Base-by-base conservation (phyloP, 2,888 invertebrate species). In the Bhutanitis thaidina region DNA sequence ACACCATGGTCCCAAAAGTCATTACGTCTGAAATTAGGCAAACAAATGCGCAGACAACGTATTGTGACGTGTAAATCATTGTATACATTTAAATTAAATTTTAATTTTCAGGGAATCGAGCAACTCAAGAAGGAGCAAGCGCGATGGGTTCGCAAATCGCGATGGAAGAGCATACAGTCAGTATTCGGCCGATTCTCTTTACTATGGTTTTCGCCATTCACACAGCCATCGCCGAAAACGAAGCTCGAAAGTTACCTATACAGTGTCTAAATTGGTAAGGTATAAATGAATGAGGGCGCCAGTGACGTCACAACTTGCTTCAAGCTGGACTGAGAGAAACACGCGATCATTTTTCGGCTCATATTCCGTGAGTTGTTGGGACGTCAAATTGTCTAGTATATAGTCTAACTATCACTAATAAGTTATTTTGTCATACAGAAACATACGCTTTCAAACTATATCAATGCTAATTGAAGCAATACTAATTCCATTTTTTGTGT, bases 181-280 rank as follows among this genome's bases (percentile, higher is more conserved):
- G 99, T 99, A 3, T 99, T 99, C 82, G 99, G 99, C 16, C 92
- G 98, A 10, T 98, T 99, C 82, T 97, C 97, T 0, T 78, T 98
- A 48, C 92, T 95, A 3, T 99, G 99, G 99, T 94, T 98, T 71
- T 97, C 96, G 12, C 98, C 98, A 0, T 98, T 99, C 78, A 94
- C 95, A 7, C 91, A 95, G 58, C 96, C 96, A 7, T 91, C 94
- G 53, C 92, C 93, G 44, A 95, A 95, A 78, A 92, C 93, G 41
- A 95, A 95, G 80, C 90, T 93, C 60, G 95, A 96, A 70, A 91
- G 93, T 67, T 95, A 95, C 80, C 91, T 96, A 64, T 96, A 96
- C 87, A 95, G 96, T 56, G 97, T 97, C 62, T 97, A 91, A 92
- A 43, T 9, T 38, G n/a, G 30, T 43, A 12, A 29, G 8, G 27